Conservation (phyloP, 1,140 invertebrate species). For the Reticulitermes speratus region DNA sequence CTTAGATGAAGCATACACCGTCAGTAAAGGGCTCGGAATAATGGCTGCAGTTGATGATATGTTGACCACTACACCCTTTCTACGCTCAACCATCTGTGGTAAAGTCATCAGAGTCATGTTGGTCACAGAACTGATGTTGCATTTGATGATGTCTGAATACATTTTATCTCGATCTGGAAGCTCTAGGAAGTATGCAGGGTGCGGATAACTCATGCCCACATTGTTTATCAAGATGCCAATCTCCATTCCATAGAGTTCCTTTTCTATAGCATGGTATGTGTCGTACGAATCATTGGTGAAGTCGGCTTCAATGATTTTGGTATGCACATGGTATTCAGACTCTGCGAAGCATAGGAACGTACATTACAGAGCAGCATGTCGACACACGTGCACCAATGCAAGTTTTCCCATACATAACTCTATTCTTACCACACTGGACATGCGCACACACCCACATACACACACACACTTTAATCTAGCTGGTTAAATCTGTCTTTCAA, state of each 20-base stretch:
- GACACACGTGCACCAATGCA: not conserved
- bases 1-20: constrained; percentile 88
- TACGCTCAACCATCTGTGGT: constrained; percentile 83
- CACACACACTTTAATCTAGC: too few relatives aligned
- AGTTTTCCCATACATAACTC: too few relatives aligned
- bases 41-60: constrained; percentile 81
- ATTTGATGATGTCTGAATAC: constrained; percentile 52
- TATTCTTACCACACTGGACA: too few relatives aligned
- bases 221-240: constrained; percentile 94
- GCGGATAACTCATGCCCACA: constrained; percentile 87
- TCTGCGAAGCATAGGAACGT: constrained; percentile 49
- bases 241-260: constrained; percentile 76
- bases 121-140: constrained; percentile 62
- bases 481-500: too few relatives aligned
- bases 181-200: constrained; percentile 82
- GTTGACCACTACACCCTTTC: constrained; percentile 88
- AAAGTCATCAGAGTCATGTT: constrained; percentile 73
- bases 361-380: not conserved
- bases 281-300: constrained; percentile 65
- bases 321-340: constrained; percentile 71
- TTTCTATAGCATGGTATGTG: constrained; percentile 76
- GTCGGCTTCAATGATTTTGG: constrained; percentile 80
- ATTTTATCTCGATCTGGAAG: constrained; percentile 55
- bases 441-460: too few relatives aligned
- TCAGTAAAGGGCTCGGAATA: constrained; percentile 78